Conservation (phyloP, 2,797 vertebrate species). For the Neosilurus hyrtlii region DNA sequence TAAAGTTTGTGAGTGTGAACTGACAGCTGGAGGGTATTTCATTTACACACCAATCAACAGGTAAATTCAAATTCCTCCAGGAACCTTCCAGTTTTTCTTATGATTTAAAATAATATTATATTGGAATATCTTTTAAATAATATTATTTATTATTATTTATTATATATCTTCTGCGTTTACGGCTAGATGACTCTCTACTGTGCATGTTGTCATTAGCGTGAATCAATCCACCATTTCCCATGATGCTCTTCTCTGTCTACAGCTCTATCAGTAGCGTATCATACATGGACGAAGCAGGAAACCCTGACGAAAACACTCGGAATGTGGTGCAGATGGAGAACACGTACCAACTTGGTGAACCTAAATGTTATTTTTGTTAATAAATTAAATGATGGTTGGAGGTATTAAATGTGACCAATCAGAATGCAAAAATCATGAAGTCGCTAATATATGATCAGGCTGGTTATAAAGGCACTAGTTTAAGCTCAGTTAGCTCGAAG, state of each 20-base stretch:
- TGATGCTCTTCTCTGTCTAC: slow-evolving; percentile 13
- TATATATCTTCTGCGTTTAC: not conserved
- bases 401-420: not conserved
- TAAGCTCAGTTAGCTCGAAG: not conserved
- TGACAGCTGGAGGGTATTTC: too few relatives aligned
- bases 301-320: slow-evolving; percentile 69
- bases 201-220: not conserved
- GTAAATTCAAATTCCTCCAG: too few relatives aligned
- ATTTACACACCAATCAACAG: too few relatives aligned
- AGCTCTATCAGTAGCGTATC: slow-evolving; percentile 78
- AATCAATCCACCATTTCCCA: not conserved
- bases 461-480: not conserved
- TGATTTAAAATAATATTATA: too few relatives aligned
- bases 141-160: not conserved
- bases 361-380: not conserved
- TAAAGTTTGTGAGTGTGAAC: too few relatives aligned
- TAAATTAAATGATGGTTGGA: too few relatives aligned
- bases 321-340: slow-evolving; percentile 74
- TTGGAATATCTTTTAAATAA: too few relatives aligned
- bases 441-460: not conserved
- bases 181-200: not conserved
- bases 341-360: slow-evolving; percentile 77
- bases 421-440: not conserved
- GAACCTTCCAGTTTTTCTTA: too few relatives aligned
- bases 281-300: slow-evolving; percentile 74